Evolutionary conservation across 1,140 invertebrate genomes (phyloP), one percentile per base, ranked within the genome.

Genomic region (Mamestra configurata): DNA sequence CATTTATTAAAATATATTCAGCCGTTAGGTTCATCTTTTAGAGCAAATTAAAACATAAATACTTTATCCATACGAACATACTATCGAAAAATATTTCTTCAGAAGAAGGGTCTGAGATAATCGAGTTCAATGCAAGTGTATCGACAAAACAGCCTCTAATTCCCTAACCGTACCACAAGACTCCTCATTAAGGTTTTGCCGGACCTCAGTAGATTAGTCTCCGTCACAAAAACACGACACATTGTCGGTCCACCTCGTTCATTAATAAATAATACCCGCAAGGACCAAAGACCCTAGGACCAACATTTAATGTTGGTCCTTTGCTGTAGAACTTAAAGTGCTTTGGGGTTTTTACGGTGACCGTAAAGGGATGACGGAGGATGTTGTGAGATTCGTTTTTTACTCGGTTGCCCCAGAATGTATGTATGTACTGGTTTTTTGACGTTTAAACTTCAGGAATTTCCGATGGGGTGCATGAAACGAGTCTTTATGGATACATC

Each of bases 181-280:
- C 4, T 4, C 1, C 35, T 0, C 35, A 13, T 22, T 0, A 22
- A 37, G 8, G 61, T 11, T 66, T 66, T 40, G 35, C 18, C 18
- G 10, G 40, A 27, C 40, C 66, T 43, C 22, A 13, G 37, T 24
- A 70, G 37, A 70, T 70, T 27, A 70, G 66, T 46, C 40, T n/a
- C 4, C 20, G 11, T 46, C 20, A 46, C 66, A 70, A 49, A 70
- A 70, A 70, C 66, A 49, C 35, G 22, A 46, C 66, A 49, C 40
- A 70, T n/a, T 40, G 61, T 66, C 61, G 18, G 40, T 70, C 13
- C 40, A 49, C 40, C 22, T 70, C 22, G 22, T 27, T 46, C 22
- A 10, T 70, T 49, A 27, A 70, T 70, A 46, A 27, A 70, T 49
- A 46, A 27, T 27, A 22, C 8, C 20, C 20, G 0, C 8, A 66